Base-by-base conservation (phyloP, 2,888 invertebrate species). In the Leptothorax acervorum region DNA sequence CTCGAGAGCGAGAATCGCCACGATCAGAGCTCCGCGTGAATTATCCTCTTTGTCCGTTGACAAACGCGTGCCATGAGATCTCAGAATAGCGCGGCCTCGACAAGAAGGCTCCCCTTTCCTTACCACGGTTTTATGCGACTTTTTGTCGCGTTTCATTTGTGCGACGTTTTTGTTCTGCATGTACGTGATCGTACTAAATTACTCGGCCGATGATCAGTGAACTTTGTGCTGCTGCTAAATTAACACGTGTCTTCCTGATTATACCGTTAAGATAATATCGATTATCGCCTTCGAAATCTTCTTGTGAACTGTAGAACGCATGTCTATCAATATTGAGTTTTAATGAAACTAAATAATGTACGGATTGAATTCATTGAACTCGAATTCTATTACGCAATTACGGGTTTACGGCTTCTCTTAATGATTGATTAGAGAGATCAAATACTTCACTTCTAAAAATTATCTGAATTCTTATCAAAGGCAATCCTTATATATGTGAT, bases 1-100 rank as follows among this genome's bases (percentile, higher is more conserved):
- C 78, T 78, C 60, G 23, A 28, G 55, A 63, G 31, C 74, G 81
- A 23, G 68, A 51, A 70, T 83, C 68, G 51, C 39, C 45, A 6
- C 31, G 55, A 84, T 86, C 70, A 75, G 53, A 31, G 15, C 74
- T 75, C 55, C 51, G 68, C 65, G 65, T 65, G 83, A 76, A 63
- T 73, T 74, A 31, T 71, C 18, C 79, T 48, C 51, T 83, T 83
- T 83, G 83, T 83, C 60, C 70, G 53, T 35, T 81, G 81, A 83
- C 79, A 83, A 81, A 83, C 81, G 53, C 62, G 39, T n/a, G 70
- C 55, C 78, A 60, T 15, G 48, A 55, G 79, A 62, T 65, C 51
- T 42, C 42, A 78, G 62, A 76, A 63, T n/a, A 51, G 70, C 42
- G 28, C 55, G 76, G 28, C 68, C 76, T 68, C 31, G 53, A n/a